phyloP scores from a whole-genome alignment of 2,797 vertebrate genomes.

The Gymnopithys bicolor region DNA sequence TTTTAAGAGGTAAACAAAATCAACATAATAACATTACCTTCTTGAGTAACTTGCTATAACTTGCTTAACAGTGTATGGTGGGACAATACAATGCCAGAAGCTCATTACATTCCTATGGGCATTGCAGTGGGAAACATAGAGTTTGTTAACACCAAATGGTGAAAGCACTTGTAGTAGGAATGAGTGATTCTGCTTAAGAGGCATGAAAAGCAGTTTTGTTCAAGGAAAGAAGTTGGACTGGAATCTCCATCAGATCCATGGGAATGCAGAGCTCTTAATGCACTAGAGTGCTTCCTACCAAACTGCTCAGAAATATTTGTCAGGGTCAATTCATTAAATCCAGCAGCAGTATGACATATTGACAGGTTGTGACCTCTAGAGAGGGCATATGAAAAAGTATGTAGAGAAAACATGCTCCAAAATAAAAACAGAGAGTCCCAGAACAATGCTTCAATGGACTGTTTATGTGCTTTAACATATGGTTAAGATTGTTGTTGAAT shows the following conservation, averaged over 20 bases:
- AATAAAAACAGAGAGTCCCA: neutral
- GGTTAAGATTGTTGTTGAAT: neutral
- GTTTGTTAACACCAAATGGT: neutral
- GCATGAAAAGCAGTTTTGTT: constrained; percentile 32
- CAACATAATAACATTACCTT: neutral
- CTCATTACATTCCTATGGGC: neutral
- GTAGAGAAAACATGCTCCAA: neutral
- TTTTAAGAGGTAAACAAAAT: neutral
- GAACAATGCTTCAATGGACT: neutral
- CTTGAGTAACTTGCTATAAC: neutral
- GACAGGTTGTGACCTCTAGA: neutral
- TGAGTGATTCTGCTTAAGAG: neutral
- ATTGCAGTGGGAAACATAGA: neutral
- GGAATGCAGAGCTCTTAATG: neutral
- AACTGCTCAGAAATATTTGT: neutral
- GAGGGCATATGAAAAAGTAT: neutral
- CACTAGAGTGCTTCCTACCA: neutral
- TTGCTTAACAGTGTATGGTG: neutral
- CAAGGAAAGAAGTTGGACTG: neutral
- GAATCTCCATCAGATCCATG: neutral
- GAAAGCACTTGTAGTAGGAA: neutral
- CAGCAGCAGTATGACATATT: neutral
- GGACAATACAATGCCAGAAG: neutral
- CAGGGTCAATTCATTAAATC: neutral
- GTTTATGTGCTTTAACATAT: neutral